Base-by-base conservation (phyloP, 2,888 invertebrate genomes). In the Rhamphomyia laevipes region DNA sequence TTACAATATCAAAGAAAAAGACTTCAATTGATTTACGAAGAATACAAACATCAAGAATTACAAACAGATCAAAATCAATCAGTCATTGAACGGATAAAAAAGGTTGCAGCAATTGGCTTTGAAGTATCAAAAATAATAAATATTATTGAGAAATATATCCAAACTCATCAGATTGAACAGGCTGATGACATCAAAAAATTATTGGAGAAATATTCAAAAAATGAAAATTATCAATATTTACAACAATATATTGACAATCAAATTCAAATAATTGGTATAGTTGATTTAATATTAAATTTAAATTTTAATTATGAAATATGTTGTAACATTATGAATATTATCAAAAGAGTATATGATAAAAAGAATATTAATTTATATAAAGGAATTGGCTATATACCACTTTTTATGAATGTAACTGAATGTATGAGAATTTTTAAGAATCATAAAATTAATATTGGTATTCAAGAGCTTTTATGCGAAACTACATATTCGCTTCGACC, bases 81-180 rank as follows among this genome's bases (percentile, higher is more conserved):
- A 2, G 66, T 68, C 2, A 66, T 67, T 15, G 66, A 69, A 31
- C 63, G 64, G 54, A 74, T 77, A 38, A 75, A 75, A 61, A 74
- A 75, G 56, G 66, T 77, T 1, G 78, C 78, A 0, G 75, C 74
- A 16, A 67, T 75, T 31, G 77, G 78, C 1, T 78, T 77, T 30
- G 74, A 78, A 30, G 73, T 78, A 1, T 76, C 78, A 0, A 76
- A 78, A 60, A 76, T 80, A 1, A 77, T 77, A 65, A 75, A 77
- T 11, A 73, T 77, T 1, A 75, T 79, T 0, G 78, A 80, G 59
- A 74, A 76, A n/a, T 81, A 80, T 57, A 63, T 70, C 0, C 63
- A 66, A 47, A 55, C 61, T 2, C 66, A 71, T 50, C 59, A 60
- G 10, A 53, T 66, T 3, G 56, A 61, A 17, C 60, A 61, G 27